These are phyloP conservation scores for Drosophila truncata DNA, from an alignment of 1,140 invertebrate genomes.

Conservation along the genomic window DNA sequence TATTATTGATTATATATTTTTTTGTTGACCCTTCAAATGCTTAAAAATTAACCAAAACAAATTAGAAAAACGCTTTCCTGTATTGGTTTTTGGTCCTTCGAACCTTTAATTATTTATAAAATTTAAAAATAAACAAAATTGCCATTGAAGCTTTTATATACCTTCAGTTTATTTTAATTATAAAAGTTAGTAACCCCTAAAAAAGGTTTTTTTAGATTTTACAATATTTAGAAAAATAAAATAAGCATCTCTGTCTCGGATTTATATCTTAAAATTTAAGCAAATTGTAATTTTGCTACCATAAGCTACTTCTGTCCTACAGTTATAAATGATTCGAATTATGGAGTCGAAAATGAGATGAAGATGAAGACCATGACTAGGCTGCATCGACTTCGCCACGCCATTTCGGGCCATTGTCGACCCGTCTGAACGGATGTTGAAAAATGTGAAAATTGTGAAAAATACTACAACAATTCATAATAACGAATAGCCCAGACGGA, in stretches of 20 bases:
- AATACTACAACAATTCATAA: conserved; percentile 54
- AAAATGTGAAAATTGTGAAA: conserved; percentile 70
- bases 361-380: conserved; percentile 50
- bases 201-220: not conserved
- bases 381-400: conserved; percentile 10
- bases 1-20: too few species aligned
- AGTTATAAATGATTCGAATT: conserved; percentile 49
- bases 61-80: too few species aligned
- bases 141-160: too few species aligned
- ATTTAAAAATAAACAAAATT: not conserved
- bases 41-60: too few species aligned
- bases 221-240: not conserved
- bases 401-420: conserved; percentile 15
- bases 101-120: too few species aligned
- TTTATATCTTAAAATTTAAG: not conserved
- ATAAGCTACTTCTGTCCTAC: not conserved
- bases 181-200: not conserved
- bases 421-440: conserved; percentile 36
- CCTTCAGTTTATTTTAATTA: not conserved
- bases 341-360: conserved; percentile 57
- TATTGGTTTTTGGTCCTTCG: too few species aligned
- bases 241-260: not conserved
- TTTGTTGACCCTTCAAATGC: too few species aligned
- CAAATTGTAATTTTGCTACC: not conserved
- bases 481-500: conserved; percentile 45